Conservation (phyloP, 2,797 vertebrate species). For the Chrysocyon brachyurus region DNA sequence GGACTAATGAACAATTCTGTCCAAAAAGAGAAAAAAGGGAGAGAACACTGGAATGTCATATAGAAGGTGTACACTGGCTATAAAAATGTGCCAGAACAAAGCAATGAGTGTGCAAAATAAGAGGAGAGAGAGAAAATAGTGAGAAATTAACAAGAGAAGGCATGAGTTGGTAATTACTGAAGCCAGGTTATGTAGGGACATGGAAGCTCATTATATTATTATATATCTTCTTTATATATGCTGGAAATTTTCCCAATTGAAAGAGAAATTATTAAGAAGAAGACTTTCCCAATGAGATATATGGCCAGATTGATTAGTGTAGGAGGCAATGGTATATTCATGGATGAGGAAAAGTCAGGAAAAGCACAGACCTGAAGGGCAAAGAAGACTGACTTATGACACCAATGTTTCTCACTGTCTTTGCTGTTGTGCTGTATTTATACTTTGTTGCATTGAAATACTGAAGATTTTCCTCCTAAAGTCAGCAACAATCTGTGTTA, state of each 20-base stretch:
- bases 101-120: background rate
- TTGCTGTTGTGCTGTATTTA: background rate
- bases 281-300: background rate
- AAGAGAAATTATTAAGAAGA: background rate
- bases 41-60: no score
- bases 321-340: background rate
- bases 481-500: background rate
- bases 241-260: background rate
- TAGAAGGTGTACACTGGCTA: background rate
- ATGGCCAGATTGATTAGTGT: background rate
- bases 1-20: background rate
- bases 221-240: background rate
- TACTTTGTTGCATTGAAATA: background rate
- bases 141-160: background rate
- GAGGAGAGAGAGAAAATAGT: background rate
- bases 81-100: background rate
- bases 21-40: background rate
- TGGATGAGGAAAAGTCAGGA: background rate
- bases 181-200: no score
- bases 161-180: background rate
- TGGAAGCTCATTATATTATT: background rate
- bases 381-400: background rate
- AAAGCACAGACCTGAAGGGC: background rate
- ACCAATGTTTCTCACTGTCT: rapidly evolving
- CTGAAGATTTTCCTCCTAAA: background rate